Evolutionary conservation across 2,888 invertebrate species (phyloP).

Genomic region (Lasioglossum leucozonium): DNA sequence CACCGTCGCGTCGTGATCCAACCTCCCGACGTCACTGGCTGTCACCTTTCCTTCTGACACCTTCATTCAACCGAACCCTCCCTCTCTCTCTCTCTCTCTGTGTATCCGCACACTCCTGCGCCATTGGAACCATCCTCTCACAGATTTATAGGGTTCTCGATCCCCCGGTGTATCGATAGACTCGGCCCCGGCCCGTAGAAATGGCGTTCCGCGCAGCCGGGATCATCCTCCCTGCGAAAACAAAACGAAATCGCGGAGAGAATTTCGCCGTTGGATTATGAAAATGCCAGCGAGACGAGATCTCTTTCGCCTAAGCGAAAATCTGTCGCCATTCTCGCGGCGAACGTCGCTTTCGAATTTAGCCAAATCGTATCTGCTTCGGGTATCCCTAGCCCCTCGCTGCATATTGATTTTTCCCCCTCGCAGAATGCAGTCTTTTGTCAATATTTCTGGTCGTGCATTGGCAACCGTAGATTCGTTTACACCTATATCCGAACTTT

Average conservation of each 20-base stretch:
- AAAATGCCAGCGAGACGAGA: not conserved
- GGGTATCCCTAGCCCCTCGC: not conserved
- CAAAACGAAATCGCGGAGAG: conserved; percentile 14
- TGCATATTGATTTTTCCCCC: not conserved
- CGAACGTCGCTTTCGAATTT: not conserved
- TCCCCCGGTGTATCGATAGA: conserved; percentile 30
- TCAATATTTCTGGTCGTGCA: too few relatives aligned
- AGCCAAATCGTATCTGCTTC: not conserved
- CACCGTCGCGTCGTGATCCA: conserved; percentile 25
- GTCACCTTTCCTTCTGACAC: conserved; percentile 48
- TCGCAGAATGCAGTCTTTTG: too few relatives aligned
- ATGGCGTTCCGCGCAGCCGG: not conserved
- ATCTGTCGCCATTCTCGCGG: not conserved
- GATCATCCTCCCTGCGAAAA: conserved; percentile 5
- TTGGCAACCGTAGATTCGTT: not conserved
- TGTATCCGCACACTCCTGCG: not conserved
- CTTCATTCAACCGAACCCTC: conserved; percentile 45
- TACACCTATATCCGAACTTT: not conserved
- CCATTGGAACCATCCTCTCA: not conserved
- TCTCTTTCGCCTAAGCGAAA: not conserved
- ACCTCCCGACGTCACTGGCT: conserved; percentile 33
- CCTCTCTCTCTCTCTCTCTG: conserved; percentile 33
- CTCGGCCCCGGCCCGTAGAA: conserved; percentile 4
- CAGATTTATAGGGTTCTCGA: conserved; percentile 42
- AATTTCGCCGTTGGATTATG: conserved; percentile 5